Percentiles rank a stretch among this genome's conserved stretches.
These are phyloP conservation scores for Brachypteracias leptosomus DNA, from an alignment of 2,113 vertebrate species.

Conservation along the genomic window DNA sequence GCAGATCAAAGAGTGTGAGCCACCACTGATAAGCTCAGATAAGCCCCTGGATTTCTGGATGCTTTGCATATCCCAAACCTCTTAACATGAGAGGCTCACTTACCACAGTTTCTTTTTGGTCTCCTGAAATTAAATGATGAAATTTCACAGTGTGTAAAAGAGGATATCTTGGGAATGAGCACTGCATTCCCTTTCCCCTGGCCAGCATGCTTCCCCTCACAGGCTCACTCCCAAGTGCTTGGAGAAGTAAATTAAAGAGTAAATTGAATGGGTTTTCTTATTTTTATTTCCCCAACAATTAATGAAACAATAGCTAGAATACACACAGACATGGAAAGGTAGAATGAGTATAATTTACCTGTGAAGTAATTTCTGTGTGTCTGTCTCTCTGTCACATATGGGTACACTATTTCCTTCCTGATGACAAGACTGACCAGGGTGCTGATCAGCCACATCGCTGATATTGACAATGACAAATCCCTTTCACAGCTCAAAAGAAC, in stretches of 20 bases:
- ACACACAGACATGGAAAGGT: slow-evolving; percentile 2
- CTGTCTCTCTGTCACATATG: not conserved
- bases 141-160: not conserved
- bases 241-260: slow-evolving; percentile 55
- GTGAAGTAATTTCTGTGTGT: not conserved
- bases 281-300: slow-evolving; percentile 46
- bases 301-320: slow-evolving; percentile 23
- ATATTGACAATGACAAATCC: slow-evolving; percentile 60
- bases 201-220: not conserved
- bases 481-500: slow-evolving; percentile 8
- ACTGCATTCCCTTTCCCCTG: not conserved
- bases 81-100: not conserved
- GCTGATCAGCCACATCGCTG: not conserved
- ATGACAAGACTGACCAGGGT: slow-evolving; percentile 10
- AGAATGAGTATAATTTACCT: not conserved
- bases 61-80: not conserved
- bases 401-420: not conserved
- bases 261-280: slow-evolving; percentile 17
- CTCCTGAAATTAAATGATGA: not conserved
- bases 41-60: not conserved
- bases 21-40: slow-evolving; percentile 10
- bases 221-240: not conserved
- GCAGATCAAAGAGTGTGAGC: not conserved
- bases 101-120: not conserved
- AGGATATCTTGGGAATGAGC: not conserved